A percentile compares a stretch with the other conserved stretches of the same genome.
Evolutionary conservation across 37 sponge, comb jelly and placozoan species (phyloP).

Genomic region (Spongilla lacustris): DNA sequence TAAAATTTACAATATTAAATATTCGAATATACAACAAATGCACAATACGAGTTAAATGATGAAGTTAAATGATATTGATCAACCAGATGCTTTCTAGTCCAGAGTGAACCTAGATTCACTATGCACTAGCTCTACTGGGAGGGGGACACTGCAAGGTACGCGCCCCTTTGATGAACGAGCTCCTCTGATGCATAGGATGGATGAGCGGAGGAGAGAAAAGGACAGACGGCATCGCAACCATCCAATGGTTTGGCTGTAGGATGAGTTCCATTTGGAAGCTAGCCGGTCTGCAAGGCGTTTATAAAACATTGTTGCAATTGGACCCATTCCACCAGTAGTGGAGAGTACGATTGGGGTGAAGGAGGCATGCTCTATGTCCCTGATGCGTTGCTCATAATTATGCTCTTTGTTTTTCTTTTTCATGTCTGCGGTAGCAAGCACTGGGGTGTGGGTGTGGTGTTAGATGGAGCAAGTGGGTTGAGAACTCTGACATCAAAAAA

Average conservation of each 20-base stretch:
- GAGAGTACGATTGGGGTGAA: slow-evolving; percentile 47
- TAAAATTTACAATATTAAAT: too few relatives aligned
- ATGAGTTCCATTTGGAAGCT: not conserved
- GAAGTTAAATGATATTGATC: too few relatives aligned
- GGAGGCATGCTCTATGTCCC: slow-evolving; percentile 38
- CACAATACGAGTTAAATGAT: too few relatives aligned
- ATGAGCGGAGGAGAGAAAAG: slow-evolving; percentile 35
- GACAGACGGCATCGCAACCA: slow-evolving; percentile 43
- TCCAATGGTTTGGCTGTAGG: slow-evolving; percentile 7
- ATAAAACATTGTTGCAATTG: slow-evolving; percentile 36
- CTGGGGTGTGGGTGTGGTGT: too few relatives aligned
- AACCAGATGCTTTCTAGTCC: too few relatives aligned
- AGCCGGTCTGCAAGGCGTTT: slow-evolving; percentile 29
- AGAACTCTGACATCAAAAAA: slow-evolving; percentile 13
- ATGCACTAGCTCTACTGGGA: too few relatives aligned
- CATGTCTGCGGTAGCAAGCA: slow-evolving; percentile 20
- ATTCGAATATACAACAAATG: too few relatives aligned
- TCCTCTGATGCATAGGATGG: slow-evolving; percentile 42
- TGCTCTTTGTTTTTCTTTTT: slow-evolving; percentile 24
- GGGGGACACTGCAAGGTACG: too few relatives aligned
- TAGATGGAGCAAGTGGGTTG: too few relatives aligned
- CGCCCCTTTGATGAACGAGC: slow-evolving; percentile 17
- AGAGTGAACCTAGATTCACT: too few relatives aligned
- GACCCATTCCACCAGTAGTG: slow-evolving; percentile 63
- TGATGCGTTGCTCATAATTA: slow-evolving; percentile 47